phyloP scores from a whole-genome alignment of 2,888 invertebrate species.

The Panorpa germanica region DNA sequence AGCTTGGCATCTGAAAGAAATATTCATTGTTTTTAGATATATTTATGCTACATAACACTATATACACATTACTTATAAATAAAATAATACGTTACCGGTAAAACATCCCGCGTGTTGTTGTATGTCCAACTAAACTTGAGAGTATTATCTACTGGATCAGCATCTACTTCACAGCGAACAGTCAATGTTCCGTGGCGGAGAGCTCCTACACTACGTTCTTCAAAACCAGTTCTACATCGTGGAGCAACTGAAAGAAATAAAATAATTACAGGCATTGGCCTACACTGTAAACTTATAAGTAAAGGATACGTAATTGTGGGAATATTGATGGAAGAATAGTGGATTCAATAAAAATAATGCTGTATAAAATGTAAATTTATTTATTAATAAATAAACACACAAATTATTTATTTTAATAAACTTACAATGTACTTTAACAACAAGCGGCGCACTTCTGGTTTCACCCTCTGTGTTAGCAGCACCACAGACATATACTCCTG shows the following conservation, averaged over 20 bases:
- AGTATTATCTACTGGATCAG: slow-evolving; percentile 48
- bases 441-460: slow-evolving; percentile 53
- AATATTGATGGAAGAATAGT: too few relatives aligned
- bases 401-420: slow-evolving; percentile 15
- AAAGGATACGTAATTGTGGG: background rate
- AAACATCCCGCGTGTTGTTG: slow-evolving; percentile 57
- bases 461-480: slow-evolving; percentile 67
- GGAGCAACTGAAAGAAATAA: slow-evolving; percentile 42
- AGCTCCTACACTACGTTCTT: slow-evolving; percentile 50
- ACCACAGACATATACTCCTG: slow-evolving; percentile 63
- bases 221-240: slow-evolving; percentile 52
- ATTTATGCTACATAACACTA: too few relatives aligned
- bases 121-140: slow-evolving; percentile 71
- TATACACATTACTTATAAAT: too few relatives aligned
- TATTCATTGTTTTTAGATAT: too few relatives aligned
- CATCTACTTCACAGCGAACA: slow-evolving; percentile 65
- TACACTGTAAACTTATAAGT: too few relatives aligned
- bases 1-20: slow-evolving; percentile 29
- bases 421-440: slow-evolving; percentile 65
- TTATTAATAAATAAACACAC: slow-evolving; percentile 6
- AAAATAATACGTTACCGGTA: slow-evolving; percentile 33
- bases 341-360: too few relatives aligned
- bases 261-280: too few relatives aligned
- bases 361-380: too few relatives aligned
- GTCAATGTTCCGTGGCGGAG: slow-evolving; percentile 52